Conservation (phyloP, 2,113 vertebrate species). For the Thamnaconus septentrionalis region DNA sequence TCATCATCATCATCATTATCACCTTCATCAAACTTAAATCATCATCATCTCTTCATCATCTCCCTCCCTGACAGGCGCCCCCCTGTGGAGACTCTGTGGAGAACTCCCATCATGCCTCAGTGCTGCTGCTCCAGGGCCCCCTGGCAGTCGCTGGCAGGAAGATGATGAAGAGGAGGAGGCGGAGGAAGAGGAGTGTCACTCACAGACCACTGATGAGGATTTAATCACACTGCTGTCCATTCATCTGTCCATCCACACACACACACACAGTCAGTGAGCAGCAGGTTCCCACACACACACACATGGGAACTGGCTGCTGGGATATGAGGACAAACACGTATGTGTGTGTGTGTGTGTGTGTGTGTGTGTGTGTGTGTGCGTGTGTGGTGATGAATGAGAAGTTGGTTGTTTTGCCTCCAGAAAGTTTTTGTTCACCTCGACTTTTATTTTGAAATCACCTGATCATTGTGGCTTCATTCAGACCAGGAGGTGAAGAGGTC, state of each 20-base stretch:
- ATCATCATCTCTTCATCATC: no score
- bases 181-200: slow-evolving; percentile 59
- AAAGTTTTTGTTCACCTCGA: no score
- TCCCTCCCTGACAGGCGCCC: no score
- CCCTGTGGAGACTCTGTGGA: no score
- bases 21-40: no score
- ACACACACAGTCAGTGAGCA: slow-evolving; percentile 1
- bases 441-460: no score
- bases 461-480: no score
- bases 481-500: no score
- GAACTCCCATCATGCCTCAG: slow-evolving; percentile 29
- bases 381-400: not conserved
- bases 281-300: slow-evolving; percentile 8
- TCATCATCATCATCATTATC: no score
- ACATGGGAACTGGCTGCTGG: not conserved
- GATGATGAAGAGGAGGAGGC: slow-evolving; percentile 42
- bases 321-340: no score
- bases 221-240: slow-evolving; percentile 73
- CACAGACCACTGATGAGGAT: slow-evolving; percentile 65
- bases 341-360: no score
- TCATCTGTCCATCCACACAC: slow-evolving; percentile 58
- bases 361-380: not conserved
- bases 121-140: slow-evolving; percentile 13
- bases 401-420: no score
- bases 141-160: not conserved